Conservation (phyloP, 2,888 invertebrate genomes). For the Amiota communis region DNA sequence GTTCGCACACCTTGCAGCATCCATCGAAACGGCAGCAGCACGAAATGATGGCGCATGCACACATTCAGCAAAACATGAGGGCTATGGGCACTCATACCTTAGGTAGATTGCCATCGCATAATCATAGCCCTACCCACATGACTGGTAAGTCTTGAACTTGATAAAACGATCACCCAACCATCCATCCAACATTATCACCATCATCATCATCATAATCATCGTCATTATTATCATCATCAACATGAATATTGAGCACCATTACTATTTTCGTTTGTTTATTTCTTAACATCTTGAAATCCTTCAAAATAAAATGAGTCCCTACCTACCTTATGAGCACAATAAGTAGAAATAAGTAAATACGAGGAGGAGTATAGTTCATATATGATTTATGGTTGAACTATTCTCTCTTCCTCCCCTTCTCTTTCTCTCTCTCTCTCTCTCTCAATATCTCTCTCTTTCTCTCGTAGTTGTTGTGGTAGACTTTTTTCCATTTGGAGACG, state of each 20-base stretch:
- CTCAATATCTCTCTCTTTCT: not conserved
- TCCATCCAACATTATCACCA: slow-evolving; percentile 37
- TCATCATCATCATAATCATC: slow-evolving; percentile 6
- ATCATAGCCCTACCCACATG: slow-evolving; percentile 77
- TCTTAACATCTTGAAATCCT: not conserved
- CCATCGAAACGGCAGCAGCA: slow-evolving; percentile 73
- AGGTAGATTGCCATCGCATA: slow-evolving; percentile 78
- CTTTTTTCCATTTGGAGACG: slow-evolving; percentile 24
- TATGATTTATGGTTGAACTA: no score
- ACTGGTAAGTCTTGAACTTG: slow-evolving; percentile 66
- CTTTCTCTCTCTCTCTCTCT: not conserved
- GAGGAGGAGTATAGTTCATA: no score
- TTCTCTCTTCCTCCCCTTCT: no score
- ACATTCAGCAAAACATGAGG: slow-evolving; percentile 74
- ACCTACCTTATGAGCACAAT: no score
- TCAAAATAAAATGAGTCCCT: no score
- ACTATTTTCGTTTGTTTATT: not conserved
- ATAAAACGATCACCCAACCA: slow-evolving; percentile 20
- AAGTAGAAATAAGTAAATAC: no score
- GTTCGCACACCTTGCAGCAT: slow-evolving; percentile 73
- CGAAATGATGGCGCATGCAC: slow-evolving; percentile 74
- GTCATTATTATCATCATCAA: no score
- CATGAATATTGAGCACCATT: slow-evolving; percentile 25
- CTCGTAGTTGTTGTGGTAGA: slow-evolving; percentile 3
- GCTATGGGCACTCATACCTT: slow-evolving; percentile 79